Conservation (phyloP, 2,113 vertebrate genomes). For the Ciconia maguari region DNA sequence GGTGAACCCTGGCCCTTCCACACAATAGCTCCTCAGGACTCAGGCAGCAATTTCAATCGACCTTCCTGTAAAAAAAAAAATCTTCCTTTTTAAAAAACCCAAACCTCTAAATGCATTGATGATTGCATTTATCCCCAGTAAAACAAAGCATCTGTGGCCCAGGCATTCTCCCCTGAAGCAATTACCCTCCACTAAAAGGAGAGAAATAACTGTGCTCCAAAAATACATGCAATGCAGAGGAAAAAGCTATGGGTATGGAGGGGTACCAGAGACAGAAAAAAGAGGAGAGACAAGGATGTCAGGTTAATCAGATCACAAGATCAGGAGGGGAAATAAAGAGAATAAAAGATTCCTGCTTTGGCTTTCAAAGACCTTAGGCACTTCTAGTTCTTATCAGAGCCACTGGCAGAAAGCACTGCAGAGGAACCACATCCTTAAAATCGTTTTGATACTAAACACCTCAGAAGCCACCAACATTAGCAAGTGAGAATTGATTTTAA, state of each 20-base stretch:
- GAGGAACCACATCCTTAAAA: background rate
- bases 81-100: background rate
- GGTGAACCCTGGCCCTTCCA: slow-evolving; percentile 35
- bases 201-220: background rate
- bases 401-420: background rate
- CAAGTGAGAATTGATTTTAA: background rate
- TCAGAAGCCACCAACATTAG: background rate
- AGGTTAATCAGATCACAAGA: background rate
- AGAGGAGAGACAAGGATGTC: background rate
- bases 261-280: background rate
- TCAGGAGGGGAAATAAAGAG: background rate
- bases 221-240: background rate
- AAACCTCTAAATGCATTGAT: background rate
- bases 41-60: background rate
- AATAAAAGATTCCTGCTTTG: background rate
- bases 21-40: background rate
- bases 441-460: background rate
- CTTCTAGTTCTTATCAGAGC: background rate
- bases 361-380: background rate
- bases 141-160: background rate
- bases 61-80: background rate
- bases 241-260: background rate
- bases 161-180: background rate
- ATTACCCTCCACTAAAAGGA: background rate
- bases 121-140: background rate